A percentile compares a stretch with the other conserved stretches of the same genome.
phyloP scores from a whole-genome alignment of 2,797 vertebrate species.

The Streptopelia turtur region DNA sequence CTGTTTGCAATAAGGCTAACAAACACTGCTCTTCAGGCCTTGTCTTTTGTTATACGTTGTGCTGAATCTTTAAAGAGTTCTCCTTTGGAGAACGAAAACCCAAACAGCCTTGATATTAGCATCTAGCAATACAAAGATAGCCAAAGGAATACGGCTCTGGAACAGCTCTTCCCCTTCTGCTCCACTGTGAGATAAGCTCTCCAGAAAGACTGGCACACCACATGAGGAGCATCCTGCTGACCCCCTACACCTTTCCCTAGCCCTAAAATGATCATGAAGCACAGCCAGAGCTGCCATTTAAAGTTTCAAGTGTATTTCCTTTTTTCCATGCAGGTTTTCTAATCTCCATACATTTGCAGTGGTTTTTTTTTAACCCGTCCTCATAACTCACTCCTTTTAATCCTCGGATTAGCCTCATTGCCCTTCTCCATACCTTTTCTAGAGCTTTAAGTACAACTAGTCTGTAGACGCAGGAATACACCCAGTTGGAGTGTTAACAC shows the following conservation, averaged over 20 bases:
- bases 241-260: not conserved
- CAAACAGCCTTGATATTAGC: not conserved
- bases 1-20: not conserved
- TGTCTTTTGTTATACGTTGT: not conserved
- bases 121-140: not conserved
- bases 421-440: conserved; percentile 39
- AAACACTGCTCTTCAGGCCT: not conserved
- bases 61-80: not conserved
- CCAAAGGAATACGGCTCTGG: not conserved
- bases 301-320: not conserved
- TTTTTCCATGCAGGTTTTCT: not conserved
- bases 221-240: not conserved
- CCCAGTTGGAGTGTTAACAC: not conserved
- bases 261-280: not conserved
- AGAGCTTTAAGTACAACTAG: conserved; percentile 25
- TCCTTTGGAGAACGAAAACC: not conserved
- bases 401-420: conserved; percentile 58
- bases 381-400: conserved; percentile 62
- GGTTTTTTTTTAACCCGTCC: conserved; percentile 27
- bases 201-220: not conserved
- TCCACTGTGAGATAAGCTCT: not conserved
- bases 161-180: not conserved
- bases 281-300: not conserved
- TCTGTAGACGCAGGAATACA: not conserved
- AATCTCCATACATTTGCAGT: not conserved